These are phyloP conservation scores for Myathropa florea DNA, from an alignment of 2,888 invertebrate genomes.

Conservation along the genomic window DNA sequence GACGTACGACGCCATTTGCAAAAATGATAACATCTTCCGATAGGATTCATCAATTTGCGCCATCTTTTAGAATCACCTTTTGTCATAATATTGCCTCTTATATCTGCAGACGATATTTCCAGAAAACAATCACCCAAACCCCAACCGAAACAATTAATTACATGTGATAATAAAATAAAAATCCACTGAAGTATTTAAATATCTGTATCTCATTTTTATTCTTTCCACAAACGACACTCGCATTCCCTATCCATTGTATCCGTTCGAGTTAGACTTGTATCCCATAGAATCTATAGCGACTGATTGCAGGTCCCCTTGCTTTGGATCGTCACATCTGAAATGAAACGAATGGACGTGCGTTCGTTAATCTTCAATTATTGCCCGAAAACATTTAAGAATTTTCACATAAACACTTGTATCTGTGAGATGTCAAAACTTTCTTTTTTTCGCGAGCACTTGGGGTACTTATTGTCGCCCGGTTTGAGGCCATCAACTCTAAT, in stretches of 20 bases:
- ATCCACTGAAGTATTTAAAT: slow-evolving; percentile 20
- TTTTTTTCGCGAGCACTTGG: neutral
- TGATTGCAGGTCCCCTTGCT: slow-evolving; percentile 77
- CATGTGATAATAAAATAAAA: slow-evolving; percentile 1
- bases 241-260: neutral
- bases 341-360: neutral
- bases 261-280: neutral
- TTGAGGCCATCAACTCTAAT: slow-evolving; percentile 40
- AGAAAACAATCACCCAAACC: too few relatives aligned
- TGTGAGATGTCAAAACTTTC: neutral
- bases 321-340: slow-evolving; percentile 78
- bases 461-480: neutral
- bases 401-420: neutral
- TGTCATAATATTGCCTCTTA: too few relatives aligned
- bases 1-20: too few relatives aligned
- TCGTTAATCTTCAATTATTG: neutral
- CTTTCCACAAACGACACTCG: slow-evolving; percentile 18
- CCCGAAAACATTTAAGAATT: neutral
- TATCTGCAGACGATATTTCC: too few relatives aligned
- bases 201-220: slow-evolving; percentile 46
- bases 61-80: too few relatives aligned
- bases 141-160: neutral
- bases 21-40: too few relatives aligned
- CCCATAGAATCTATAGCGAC: slow-evolving; percentile 39
- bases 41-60: too few relatives aligned